Conservation (phyloP, 1,140 invertebrate species). For the Hypothenemus hampei region DNA sequence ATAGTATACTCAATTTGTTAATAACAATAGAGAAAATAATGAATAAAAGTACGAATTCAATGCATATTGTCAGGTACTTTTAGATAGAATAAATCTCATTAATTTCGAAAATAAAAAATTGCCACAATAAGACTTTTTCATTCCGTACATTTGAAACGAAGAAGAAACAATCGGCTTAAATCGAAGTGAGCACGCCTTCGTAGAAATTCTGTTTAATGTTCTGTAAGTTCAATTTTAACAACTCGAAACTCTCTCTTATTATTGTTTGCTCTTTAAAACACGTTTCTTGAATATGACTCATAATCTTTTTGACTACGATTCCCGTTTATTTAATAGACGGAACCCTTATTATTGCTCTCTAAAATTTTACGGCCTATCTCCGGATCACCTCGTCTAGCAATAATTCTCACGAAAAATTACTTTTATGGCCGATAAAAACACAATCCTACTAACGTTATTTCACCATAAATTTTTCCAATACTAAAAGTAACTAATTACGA, state of each 20-base stretch:
- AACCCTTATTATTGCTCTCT: not conserved
- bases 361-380: constrained; percentile 15
- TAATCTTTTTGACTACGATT: no score
- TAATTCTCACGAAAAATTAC: constrained; percentile 10
- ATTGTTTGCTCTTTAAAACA: no score
- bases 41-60: not conserved
- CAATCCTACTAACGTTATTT: not conserved
- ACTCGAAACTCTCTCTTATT: no score
- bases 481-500: not conserved
- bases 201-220: constrained; percentile 1
- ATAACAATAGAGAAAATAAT: no score
- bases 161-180: constrained; percentile 6
- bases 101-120: no score
- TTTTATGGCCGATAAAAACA: constrained; percentile 13
- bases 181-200: not conserved
- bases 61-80: not conserved
- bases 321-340: no score
- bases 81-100: not conserved
- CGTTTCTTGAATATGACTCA: no score
- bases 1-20: no score
- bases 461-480: constrained; percentile 1
- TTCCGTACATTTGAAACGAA: not conserved
- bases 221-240: not conserved
- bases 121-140: no score
- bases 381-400: constrained; percentile 4